Evolutionary conservation across 2,888 invertebrate genomes (phyloP).

Genomic region (Colletes collaris): DNA sequence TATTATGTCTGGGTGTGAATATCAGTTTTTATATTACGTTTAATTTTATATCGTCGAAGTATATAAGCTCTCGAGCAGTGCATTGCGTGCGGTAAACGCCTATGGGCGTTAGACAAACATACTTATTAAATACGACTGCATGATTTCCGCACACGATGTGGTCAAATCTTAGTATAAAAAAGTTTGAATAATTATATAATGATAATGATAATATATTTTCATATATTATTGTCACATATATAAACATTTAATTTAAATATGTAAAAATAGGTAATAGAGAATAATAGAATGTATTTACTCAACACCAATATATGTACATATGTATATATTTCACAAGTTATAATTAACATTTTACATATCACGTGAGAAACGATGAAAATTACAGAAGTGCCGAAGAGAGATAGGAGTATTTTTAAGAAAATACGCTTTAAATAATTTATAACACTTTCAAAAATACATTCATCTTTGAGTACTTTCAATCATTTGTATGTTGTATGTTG

Average conservation of each 20-base stretch:
- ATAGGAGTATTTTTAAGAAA: conserved; percentile 59
- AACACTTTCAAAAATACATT: conserved; percentile 51
- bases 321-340: conserved; percentile 53
- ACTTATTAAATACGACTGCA: no score
- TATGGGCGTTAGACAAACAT: no score
- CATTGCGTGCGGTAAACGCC: no score
- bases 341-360: conserved; percentile 50
- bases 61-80: no score
- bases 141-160: no score
- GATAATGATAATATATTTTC: no score
- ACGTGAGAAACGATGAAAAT: conserved; percentile 48
- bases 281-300: conserved; percentile 38
- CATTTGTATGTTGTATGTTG: conserved; percentile 6
- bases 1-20: no score
- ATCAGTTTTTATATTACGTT: no score
- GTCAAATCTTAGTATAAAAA: no score
- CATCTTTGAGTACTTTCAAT: conserved; percentile 39
- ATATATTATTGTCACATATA: no score
- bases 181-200: no score
- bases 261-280: conserved; percentile 16
- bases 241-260: neutral
- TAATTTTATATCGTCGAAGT: no score
- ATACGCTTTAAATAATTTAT: conserved; percentile 51
- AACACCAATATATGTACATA: conserved; percentile 41
- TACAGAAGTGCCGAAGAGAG: conserved; percentile 45